Base-by-base conservation (phyloP, 1,140 invertebrate genomes). In the Ladona fulva region DNA sequence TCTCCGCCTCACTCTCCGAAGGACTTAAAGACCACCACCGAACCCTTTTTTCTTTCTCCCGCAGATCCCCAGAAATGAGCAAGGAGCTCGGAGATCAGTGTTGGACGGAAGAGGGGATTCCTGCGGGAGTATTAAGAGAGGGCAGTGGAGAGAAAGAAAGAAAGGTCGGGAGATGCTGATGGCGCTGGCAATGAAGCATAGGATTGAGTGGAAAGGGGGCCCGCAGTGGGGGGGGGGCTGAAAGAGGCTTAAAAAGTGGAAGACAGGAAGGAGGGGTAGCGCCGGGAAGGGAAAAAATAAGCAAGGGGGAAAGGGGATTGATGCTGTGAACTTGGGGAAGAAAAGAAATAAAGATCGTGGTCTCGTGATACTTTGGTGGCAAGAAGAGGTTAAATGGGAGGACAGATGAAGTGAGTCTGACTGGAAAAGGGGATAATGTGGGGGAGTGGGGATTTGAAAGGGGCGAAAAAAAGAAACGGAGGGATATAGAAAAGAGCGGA, bases 311-410 rank as follows among this genome's bases (percentile, higher is more conserved):
- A 19, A 19, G 44, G 44, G 52, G 52, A 66, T 66, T 66, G 52
- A 66, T 66, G 52, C 52, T 66, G 52, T 66, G 52, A 66, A 66
- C 52, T 66, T 66, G 52, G 52, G 52, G n/a, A 66, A 66, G 52
- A 19, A 52, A 52, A 52, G 44, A 66, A 66, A 66, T 66, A 22
- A 66, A 66, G 52, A 22, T 16, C 3, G 52, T 66, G n/a, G 52
- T 66, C 52, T 37, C 29, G 12, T 22, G 52, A 66, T 66, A 22
- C 52, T 66, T 37, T 66, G 52, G 52, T 66, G 52, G 52, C 52
- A 66, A 66, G 52, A 66, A 22, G 52, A 66, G 52, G 52, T 66
- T 66, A 66, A 66, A 66, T 66, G 52, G 52, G 52, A 66, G 52
- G 52, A 66, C 52, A 22, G 52, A 66, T 66, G 52, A 66, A 66